Evolutionary conservation across 1,140 invertebrate species (phyloP).

Genomic region (Catajapyx aquilonaris): DNA sequence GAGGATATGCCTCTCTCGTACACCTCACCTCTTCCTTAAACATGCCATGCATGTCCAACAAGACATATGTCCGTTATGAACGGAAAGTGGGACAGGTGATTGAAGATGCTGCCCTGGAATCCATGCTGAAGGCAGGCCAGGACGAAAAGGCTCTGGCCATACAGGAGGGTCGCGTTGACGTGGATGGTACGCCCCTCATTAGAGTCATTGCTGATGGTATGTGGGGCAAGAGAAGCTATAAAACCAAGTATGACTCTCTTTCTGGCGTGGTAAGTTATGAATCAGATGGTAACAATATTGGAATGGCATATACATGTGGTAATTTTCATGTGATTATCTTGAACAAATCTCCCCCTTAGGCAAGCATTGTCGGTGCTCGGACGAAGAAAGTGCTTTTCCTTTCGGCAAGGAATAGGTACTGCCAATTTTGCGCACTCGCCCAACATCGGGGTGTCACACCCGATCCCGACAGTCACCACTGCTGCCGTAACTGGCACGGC

Average conservation of each 20-base stretch:
- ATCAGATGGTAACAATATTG: too few relatives aligned
- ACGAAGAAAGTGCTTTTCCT: conserved; percentile 20
- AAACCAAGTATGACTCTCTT: conserved; percentile 4
- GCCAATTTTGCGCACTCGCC: conserved; percentile 15
- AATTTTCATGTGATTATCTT: too few relatives aligned
- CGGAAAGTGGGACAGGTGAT: conserved; percentile 1
- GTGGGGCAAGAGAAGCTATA: conserved; percentile 3
- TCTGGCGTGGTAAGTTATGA: conserved; percentile 6
- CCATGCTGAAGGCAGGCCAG: conserved; percentile 4
- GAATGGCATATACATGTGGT: too few relatives aligned
- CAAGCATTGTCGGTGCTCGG: conserved; percentile 17
- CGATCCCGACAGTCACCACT: conserved; percentile 12
- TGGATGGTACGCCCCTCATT: neutral
- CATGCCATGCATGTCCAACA: conserved; percentile 5
- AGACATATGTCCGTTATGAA: conserved; percentile 2
- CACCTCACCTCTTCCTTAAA: neutral
- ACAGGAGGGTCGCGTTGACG: conserved; percentile 4
- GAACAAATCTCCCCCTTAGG: too few relatives aligned
- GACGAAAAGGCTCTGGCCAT: conserved; percentile 4
- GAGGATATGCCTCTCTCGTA: neutral
- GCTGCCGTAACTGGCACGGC: conserved; percentile 17
- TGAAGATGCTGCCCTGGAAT: neutral
- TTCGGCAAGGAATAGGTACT: conserved; percentile 20
- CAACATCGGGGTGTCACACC: conserved; percentile 12
- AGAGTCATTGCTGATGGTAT: conserved; percentile 3